These are phyloP conservation scores for Salvelinus namaycush DNA, from an alignment of 2,113 vertebrate genomes.

Conservation along the genomic window DNA sequence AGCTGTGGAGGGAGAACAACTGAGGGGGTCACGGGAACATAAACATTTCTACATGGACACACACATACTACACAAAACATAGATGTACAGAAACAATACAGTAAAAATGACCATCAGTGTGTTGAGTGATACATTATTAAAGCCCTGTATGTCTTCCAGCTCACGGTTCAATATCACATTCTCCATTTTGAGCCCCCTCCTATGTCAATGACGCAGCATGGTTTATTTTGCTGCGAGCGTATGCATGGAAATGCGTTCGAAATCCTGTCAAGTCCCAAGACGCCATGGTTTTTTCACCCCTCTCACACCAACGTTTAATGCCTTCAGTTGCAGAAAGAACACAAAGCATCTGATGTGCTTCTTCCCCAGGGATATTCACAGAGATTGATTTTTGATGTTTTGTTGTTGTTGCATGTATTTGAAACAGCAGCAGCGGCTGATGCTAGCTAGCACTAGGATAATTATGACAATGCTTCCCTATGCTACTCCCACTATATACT, in stretches of 20 bases:
- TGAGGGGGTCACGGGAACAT: background rate
- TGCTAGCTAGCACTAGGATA: background rate
- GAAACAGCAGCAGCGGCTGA: background rate
- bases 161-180: background rate
- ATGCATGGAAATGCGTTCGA: background rate
- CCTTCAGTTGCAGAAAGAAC: background rate
- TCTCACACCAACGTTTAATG: background rate
- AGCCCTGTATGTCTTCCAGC: background rate
- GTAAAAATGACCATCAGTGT: background rate
- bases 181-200: background rate
- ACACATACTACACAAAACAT: background rate
- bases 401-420: no score
- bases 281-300: background rate
- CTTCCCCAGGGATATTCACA: background rate
- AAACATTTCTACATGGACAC: background rate
- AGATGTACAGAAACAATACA: background rate
- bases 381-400: background rate
- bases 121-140: background rate
- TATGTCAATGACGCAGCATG: background rate
- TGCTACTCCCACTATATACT: background rate
- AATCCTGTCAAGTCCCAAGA: background rate
- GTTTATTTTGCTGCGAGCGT: background rate
- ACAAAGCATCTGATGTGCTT: background rate
- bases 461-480: background rate
- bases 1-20: constrained; percentile 57